phyloP scores from a whole-genome alignment of 2,113 vertebrate species.

The Heterocephalus glaber region DNA sequence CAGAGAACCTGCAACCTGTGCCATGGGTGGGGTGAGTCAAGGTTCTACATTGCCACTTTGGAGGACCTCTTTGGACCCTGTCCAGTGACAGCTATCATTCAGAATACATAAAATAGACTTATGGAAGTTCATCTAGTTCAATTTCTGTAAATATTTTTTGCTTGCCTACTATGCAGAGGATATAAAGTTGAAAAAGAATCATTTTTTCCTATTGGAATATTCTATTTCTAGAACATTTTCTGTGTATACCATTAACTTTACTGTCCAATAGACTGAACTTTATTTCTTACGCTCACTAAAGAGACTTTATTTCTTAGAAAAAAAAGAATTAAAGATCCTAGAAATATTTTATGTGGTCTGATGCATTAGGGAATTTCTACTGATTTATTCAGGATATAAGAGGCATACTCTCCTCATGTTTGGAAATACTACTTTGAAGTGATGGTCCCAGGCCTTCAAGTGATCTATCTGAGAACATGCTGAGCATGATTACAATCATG shows the following conservation, averaged over 20 bases:
- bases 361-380: background rate
- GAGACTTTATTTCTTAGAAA: constrained; percentile 3
- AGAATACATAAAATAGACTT: background rate
- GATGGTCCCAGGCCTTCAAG: background rate
- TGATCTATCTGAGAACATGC: constrained; percentile 39
- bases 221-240: background rate
- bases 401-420: background rate
- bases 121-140: constrained; percentile 21
- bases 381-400: constrained; percentile 2
- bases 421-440: background rate
- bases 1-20: background rate
- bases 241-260: background rate
- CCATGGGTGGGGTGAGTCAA: background rate
- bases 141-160: constrained; percentile 7
- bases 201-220: background rate
- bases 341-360: background rate
- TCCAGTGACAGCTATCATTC: background rate
- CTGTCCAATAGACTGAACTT: background rate
- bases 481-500: background rate
- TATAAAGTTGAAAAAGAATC: constrained; percentile 24
- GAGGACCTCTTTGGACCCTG: background rate
- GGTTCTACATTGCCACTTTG: background rate
- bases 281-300: constrained; percentile 23
- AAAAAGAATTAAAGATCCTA: background rate
- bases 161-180: background rate